Percentiles rank a stretch among this genome's conserved stretches.
phyloP scores from a whole-genome alignment of 1,140 invertebrate species.

The Mercenaria mercenaria region DNA sequence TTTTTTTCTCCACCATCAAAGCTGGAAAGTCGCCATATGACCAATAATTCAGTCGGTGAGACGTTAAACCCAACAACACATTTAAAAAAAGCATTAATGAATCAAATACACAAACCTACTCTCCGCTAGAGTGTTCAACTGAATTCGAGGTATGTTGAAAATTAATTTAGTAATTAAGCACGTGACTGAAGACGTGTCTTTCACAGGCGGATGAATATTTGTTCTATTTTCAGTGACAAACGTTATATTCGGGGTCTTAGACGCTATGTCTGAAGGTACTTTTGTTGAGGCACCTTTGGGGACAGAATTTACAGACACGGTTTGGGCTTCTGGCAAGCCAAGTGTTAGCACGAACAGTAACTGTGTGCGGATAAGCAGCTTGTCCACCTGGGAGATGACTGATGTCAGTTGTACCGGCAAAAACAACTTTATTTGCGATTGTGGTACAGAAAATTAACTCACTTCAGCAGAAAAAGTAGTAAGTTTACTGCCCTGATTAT shows the following conservation, averaged over 20 bases:
- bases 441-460: neutral
- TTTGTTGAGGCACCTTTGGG: neutral
- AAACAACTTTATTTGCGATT: constrained; percentile 11
- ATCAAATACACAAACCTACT: no score
- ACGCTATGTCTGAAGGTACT: neutral
- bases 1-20: no score
- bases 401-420: neutral
- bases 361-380: neutral
- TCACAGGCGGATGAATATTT: no score
- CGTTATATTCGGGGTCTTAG: neutral
- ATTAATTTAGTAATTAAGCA: no score
- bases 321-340: neutral
- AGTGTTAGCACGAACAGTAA: neutral
- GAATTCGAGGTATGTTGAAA: no score
- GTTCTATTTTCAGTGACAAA: neutral
- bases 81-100: no score
- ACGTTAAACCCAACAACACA: no score
- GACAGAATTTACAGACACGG: neutral
- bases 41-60: no score
- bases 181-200: no score
- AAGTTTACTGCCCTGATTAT: no score
- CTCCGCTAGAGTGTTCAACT: no score
- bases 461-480: neutral
- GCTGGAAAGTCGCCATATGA: no score
- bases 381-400: neutral